Base-by-base conservation (phyloP, 2,888 invertebrate genomes). In the Molorchus minor region DNA sequence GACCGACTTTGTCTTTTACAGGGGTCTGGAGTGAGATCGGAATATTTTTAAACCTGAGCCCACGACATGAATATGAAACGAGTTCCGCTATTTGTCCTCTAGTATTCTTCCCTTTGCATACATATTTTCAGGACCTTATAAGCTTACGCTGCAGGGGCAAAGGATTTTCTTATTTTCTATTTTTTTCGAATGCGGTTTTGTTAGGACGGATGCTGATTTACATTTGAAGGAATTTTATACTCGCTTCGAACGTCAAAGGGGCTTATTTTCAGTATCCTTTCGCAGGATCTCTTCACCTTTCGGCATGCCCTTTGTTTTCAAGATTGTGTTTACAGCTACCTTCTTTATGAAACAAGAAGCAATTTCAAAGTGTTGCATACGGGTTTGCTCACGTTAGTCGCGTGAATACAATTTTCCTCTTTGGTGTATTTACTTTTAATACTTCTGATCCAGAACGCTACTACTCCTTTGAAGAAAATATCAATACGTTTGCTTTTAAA, bases 61-160 rank as follows among this genome's bases (percentile, higher is more conserved):
- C 61, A 59, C n/a, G n/a, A n/a, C 60, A 55, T 65, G 64, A 67
- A 67, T 67, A 67, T 56, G 56, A 62, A 67, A 67, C 64, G 58
- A 62, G 62, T 58, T 61, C 56, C 57, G 62, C 46, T 61, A 67
- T 67, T 67, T 64, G 64, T 67, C 62, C 61, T 64, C 56, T 56
- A 53, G 60, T 61, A 61, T 64, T 64, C 58, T 65, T 59, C 55
- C 56, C 54, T 56, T 54, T 54, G 45, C 57, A 63, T 64, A 61
- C 62, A 67, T 67, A 67, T 67, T 67, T 65, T 59, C 61, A 46
- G 40, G 33, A 21, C 61, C 51, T 56, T 63, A 61, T 59, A 61
- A 65, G 65, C 61, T 61, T 52, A 57, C 49, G 41, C 49, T 53
- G 60, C 61, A 59, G 61, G 61, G 58, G 61, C 61, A 65, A 61